phyloP scores from a whole-genome alignment of 2,888 invertebrate species.

The Punctoribates punctum region DNA sequence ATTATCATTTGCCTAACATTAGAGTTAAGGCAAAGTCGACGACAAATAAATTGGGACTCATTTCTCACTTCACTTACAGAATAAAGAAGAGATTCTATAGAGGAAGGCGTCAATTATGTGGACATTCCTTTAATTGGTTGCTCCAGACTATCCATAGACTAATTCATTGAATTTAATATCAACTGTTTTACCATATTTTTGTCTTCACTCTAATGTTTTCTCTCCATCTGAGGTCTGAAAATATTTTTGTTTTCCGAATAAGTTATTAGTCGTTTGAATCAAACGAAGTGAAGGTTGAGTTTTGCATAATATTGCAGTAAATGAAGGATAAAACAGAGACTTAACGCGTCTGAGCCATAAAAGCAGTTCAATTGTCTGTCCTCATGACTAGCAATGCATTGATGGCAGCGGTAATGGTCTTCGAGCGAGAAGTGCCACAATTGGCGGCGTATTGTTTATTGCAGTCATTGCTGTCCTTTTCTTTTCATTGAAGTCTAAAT shows the following conservation, averaged over 20 bases:
- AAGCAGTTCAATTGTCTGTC: background rate
- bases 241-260: background rate
- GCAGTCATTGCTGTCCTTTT: background rate
- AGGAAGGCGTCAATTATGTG: slow-evolving; percentile 29
- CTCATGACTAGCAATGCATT: background rate
- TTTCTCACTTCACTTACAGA: slow-evolving; percentile 19
- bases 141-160: background rate
- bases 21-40: background rate
- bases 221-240: background rate
- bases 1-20: background rate
- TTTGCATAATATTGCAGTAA: background rate
- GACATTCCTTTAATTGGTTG: slow-evolving; percentile 7
- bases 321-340: background rate
- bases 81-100: background rate
- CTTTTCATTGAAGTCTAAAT: background rate
- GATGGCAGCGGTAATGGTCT: background rate
- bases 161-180: background rate
- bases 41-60: slow-evolving; percentile 23
- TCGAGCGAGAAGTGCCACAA: background rate
- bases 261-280: background rate
- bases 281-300: background rate
- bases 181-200: background rate
- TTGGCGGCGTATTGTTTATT: background rate
- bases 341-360: background rate
- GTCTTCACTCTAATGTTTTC: too few relatives aligned